Evolutionary conservation across 2,888 invertebrate species (phyloP).

Genomic region (Drosophila conformis): DNA sequence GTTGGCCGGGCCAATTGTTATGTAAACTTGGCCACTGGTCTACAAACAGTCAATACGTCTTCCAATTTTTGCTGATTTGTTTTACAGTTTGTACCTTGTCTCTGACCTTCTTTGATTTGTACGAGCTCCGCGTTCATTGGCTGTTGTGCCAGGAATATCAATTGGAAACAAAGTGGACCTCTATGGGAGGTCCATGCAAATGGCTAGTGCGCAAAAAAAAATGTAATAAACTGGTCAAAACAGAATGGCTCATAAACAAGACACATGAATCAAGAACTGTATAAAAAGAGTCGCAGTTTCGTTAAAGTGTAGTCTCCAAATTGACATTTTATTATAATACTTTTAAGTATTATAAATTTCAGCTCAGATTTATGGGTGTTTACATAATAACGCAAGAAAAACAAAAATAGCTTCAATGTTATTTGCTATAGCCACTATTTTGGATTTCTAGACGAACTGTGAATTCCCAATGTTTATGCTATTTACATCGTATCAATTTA

Average conservation of each 20-base stretch:
- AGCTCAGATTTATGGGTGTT: background rate
- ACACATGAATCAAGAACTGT: background rate
- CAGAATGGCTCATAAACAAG: background rate
- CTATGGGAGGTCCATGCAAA: conserved; percentile 36
- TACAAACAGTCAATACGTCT: conserved; percentile 26
- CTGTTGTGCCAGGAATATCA: conserved; percentile 54
- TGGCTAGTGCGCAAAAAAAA: background rate
- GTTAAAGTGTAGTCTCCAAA: background rate
- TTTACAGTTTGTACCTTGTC: conserved; percentile 26
- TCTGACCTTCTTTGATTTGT: conserved; percentile 55
- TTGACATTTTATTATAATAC: background rate
- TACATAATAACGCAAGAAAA: background rate
- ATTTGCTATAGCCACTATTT: background rate
- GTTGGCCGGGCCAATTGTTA: conserved; percentile 62
- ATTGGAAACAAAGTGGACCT: conserved; percentile 14
- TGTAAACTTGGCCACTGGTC: conserved; percentile 58
- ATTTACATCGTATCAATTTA: background rate
- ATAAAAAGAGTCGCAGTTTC: background rate
- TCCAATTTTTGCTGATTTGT: conserved; percentile 15
- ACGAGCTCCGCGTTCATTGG: conserved; percentile 8
- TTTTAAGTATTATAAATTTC: background rate
- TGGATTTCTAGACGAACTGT: no score
- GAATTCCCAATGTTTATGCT: no score
- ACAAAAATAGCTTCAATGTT: background rate
- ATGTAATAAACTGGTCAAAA: background rate